Base-by-base conservation (phyloP, 2,797 vertebrate species). In the Rhinichthys osculus region DNA sequence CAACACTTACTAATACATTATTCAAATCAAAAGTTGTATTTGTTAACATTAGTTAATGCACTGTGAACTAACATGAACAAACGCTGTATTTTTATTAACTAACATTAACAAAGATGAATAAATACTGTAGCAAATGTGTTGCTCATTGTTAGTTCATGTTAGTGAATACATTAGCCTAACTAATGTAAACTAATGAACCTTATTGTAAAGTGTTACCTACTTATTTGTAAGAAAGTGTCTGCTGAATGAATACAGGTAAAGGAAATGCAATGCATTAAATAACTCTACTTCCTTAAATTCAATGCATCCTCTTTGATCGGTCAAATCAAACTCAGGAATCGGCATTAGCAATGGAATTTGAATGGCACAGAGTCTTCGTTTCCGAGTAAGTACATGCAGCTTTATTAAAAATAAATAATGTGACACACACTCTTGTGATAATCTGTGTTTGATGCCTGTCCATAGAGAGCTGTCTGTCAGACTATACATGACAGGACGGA, bases 401-500 rank as follows among this genome's bases (percentile, higher is more conserved):
- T 74, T 83, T 74, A 74, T 50, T 64, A n/a, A 74, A 83, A 66
- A 66, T 76, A 42, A 71, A 82, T 38, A 23, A 38, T n/a, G 30
- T 74, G 40, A 73, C 33, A 50, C 40, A 73, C n/a, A 64, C 27
- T 14, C 7, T 71, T 2, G 33, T 33, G n/a, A 72, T 72, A 54
- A 70, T 38, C 47, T 35, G 16, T 72, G n/a, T 82, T 23, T 72
- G 52, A 44, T 33, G 16, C 62, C 7, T 40, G 47, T 71, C 35
- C 19, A n/a, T 2, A 38, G 35, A 59, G 35, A 57, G 35, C 4
- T 9, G 2, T 81, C 19, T 38, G 14, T 69, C 66, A 85, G 35
- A 78, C 4, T 2, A 71, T 1, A n/a, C 27, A n/a, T 1, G 57
- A 6, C 3, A 95, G 79, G 0, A 88, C 3, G 5, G 93, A 92